phyloP scores from a whole-genome alignment of 2,113 vertebrate species.

The Galeopterus variegatus region DNA sequence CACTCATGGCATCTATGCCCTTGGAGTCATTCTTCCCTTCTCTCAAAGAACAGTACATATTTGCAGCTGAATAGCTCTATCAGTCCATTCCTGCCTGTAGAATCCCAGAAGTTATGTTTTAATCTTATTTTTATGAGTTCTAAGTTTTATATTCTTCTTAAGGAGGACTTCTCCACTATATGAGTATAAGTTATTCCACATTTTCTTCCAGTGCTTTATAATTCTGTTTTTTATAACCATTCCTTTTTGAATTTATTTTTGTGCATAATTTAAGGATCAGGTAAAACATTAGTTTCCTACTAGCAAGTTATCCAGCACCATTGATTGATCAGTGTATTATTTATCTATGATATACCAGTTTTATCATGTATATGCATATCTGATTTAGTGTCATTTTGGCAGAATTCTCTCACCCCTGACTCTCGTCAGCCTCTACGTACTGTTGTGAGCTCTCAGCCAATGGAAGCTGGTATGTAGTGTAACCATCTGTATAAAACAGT shows the following conservation, averaged over 20 bases:
- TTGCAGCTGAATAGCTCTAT: background rate
- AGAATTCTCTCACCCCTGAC: background rate
- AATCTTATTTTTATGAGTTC: background rate
- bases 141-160: background rate
- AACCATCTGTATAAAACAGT: background rate
- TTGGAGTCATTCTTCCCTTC: background rate
- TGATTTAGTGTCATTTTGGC: background rate
- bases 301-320: background rate
- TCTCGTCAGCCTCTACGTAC: background rate
- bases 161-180: background rate
- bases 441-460: background rate
- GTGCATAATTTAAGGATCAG: background rate
- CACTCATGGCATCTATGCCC: background rate
- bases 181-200: background rate
- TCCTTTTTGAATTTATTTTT: slow-evolving; percentile 33
- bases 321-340: background rate
- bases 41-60: background rate
- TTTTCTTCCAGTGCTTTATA: background rate
- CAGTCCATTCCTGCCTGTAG: background rate
- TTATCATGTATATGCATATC: background rate
- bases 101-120: background rate
- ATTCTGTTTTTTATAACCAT: background rate
- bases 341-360: background rate
- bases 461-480: background rate
- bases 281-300: background rate